phyloP scores from a whole-genome alignment of 64 coral and sea anemone genomes.

The Pachyseris speciosa region DNA sequence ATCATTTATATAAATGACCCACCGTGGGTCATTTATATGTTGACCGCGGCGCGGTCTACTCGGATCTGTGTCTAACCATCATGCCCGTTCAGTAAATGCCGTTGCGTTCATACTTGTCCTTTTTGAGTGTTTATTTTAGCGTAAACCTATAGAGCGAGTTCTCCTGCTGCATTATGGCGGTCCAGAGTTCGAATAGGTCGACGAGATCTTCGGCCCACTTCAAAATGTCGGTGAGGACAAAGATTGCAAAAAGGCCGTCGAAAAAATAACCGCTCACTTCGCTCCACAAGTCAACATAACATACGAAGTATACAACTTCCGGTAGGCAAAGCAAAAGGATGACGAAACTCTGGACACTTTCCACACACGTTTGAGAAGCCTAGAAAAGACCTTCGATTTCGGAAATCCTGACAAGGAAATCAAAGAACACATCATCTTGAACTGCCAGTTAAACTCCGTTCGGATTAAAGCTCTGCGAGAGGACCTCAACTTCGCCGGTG shows the following conservation, averaged over 20 bases:
- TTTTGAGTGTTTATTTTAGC: no score
- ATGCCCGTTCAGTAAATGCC: no score
- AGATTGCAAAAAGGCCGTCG: conserved; percentile 55
- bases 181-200: conserved; percentile 32
- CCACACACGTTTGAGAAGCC: conserved; percentile 50
- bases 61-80: no score
- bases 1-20: no score
- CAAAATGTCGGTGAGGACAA: conserved; percentile 42
- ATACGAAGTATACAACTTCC: conserved; percentile 74
- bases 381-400: conserved; percentile 62
- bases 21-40: no score
- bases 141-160: no score
- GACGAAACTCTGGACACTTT: conserved; percentile 53
- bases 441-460: no score
- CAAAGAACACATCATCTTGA: conserved; percentile 38
- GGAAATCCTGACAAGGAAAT: conserved; percentile 40
- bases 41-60: no score
- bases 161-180: conserved; percentile 75
- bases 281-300: conserved; percentile 34
- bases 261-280: conserved; percentile 69
- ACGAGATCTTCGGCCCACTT: conserved; percentile 75
- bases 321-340: conserved; percentile 53
- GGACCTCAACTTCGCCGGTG: no score
- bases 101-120: no score
- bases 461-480: no score